Conservation (phyloP, 2,113 vertebrate genomes). For the Carassius auratus region DNA sequence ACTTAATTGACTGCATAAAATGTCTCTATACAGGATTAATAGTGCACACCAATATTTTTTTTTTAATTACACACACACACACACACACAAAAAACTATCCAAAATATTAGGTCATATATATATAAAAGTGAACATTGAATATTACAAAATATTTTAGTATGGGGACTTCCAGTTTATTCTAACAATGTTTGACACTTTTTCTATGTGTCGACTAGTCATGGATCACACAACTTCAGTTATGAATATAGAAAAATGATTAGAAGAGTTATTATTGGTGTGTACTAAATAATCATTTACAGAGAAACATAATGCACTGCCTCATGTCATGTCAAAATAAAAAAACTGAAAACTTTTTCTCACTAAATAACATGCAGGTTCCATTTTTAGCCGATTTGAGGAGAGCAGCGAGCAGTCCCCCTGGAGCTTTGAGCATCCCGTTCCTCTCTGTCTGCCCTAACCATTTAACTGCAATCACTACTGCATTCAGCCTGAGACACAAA, state of each 20-base stretch:
- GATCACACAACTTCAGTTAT: background rate
- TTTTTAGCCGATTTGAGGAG: conserved; percentile 34
- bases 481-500: conserved; percentile 67
- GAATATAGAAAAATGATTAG: background rate
- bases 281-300: background rate
- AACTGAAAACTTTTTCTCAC: background rate
- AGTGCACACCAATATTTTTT: too few species aligned
- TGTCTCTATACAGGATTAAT: background rate
- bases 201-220: background rate
- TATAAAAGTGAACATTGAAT: background rate
- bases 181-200: background rate
- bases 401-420: conserved; percentile 5
- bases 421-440: conserved; percentile 11
- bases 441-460: conserved; percentile 51
- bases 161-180: background rate
- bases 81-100: too few species aligned
- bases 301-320: background rate
- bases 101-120: too few species aligned
- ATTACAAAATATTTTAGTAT: background rate
- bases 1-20: background rate
- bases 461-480: conserved; percentile 68
- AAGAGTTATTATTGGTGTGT: background rate
- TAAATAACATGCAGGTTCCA: conserved; percentile 25
- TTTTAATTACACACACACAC: too few species aligned
- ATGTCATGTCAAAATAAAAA: background rate